A percentile compares a stretch with the other conserved stretches of the same genome.
These are phyloP conservation scores for Ornithoptera alexandrae DNA, from an alignment of 2,888 invertebrate species.

Conservation along the genomic window DNA sequence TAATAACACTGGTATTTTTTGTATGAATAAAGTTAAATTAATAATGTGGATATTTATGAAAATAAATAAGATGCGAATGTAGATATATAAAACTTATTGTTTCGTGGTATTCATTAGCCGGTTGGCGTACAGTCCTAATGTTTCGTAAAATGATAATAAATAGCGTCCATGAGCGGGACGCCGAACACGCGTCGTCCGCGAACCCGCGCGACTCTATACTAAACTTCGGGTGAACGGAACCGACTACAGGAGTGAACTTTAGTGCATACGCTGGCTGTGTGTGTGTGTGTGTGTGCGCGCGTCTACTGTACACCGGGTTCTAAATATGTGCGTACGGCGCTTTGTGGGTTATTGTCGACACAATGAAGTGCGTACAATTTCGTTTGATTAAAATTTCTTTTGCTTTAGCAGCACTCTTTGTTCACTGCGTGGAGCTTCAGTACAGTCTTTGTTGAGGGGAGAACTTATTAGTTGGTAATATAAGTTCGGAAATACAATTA, in stretches of 20 bases:
- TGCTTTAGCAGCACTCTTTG: constrained; percentile 53
- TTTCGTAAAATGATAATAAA: constrained; percentile 63
- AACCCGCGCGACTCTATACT: constrained; percentile 64
- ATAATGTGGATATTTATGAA: neutral
- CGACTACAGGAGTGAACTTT: constrained; percentile 48
- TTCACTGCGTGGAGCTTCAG: constrained; percentile 50
- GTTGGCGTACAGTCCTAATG: constrained; percentile 50
- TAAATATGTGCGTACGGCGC: constrained; percentile 48
- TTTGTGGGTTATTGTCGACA: constrained; percentile 68
- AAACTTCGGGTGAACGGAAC: constrained; percentile 55
- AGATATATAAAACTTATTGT: constrained; percentile 34
- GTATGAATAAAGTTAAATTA: constrained; percentile 10
- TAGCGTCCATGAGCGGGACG: constrained; percentile 54
- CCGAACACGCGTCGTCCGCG: constrained; percentile 61
- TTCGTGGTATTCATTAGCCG: constrained; percentile 35
- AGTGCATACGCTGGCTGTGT: constrained; percentile 50
- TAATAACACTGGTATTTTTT: constrained; percentile 34
- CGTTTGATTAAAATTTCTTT: constrained; percentile 63
- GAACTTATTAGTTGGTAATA: constrained; percentile 54
- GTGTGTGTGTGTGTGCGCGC: constrained; percentile 42
- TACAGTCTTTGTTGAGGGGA: constrained; percentile 57
- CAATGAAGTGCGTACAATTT: constrained; percentile 61
- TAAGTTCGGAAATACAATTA: constrained; percentile 39
- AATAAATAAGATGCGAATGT: neutral
- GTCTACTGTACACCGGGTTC: constrained; percentile 42